These are phyloP conservation scores for Molossus molossus DNA, from an alignment of 2,797 vertebrate species.

Conservation along the genomic window DNA sequence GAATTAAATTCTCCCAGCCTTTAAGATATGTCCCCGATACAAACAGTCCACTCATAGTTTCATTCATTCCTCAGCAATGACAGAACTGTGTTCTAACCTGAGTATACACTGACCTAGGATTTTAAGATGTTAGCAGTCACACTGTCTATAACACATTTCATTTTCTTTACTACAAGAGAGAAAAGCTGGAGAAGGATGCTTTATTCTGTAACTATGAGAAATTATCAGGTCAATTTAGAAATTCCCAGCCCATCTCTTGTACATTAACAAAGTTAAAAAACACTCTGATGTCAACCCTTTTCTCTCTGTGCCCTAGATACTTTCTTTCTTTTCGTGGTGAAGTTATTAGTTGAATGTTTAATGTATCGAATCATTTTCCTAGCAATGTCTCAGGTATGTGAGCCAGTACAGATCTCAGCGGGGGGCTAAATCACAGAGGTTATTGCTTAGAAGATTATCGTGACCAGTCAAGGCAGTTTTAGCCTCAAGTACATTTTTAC, in stretches of 20 bases:
- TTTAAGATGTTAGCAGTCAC: not conserved
- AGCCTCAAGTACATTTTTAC: conserved; percentile 83
- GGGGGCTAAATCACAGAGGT: conserved; percentile 79
- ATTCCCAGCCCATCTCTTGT: not conserved
- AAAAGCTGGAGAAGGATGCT: accelerated
- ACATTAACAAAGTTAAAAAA: conserved; percentile 47
- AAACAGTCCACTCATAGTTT: not conserved
- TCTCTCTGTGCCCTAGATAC: not conserved
- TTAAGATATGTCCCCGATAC: not conserved
- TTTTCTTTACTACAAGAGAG: not conserved
- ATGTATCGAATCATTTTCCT: conserved; percentile 72
- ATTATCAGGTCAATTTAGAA: conserved; percentile 13
- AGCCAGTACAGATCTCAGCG: conserved; percentile 64
- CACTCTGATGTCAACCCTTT: not conserved
- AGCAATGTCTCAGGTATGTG: conserved; percentile 8
- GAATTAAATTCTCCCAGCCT: not conserved
- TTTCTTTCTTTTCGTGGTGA: not conserved
- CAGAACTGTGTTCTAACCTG: not conserved
- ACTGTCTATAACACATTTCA: not conserved
- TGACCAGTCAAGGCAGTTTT: conserved; percentile 73
- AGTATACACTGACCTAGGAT: not conserved
- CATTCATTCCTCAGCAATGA: not conserved
- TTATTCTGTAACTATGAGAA: not conserved
- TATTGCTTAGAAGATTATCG: conserved; percentile 73
- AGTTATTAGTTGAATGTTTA: conserved; percentile 76